Base-by-base conservation (phyloP, 2,888 invertebrate species). In the Drepanosiphum platanoidis region DNA sequence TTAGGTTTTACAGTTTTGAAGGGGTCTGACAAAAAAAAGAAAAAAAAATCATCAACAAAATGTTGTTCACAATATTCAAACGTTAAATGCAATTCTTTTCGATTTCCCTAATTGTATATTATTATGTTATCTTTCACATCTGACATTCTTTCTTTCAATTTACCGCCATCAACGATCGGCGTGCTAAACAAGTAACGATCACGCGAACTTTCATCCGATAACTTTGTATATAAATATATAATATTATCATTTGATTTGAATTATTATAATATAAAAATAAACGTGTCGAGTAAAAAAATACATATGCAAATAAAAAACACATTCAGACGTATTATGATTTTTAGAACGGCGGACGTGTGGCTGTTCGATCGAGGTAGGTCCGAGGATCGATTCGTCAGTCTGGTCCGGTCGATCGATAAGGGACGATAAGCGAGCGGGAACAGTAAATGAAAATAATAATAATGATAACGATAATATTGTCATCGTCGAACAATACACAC, bases 41-140 rank as follows among this genome's bases (percentile, higher is more conserved):
- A n/a, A 61, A 75, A 61, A 61, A 30, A 36, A 9, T n/a, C 9
- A 9, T n/a, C 9, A 27, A 61, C n/a, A 39, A 36, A 61, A 61
- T 77, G 15, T 30, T 30, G 61, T 27, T 30, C 64, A 30, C 30
- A 27, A 8, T 61, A 36, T 36, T 64, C 30, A 13, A n/a, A 5
- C 22, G 52, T 42, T 58, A 78, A 78, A 78, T 78, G 78, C 78
- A 64, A 42, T 3, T 30, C 1, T 75, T 64, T 78, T 78, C 22
- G 18, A 78, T 30, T 27, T 61, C 7, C 27, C 18, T 77, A 46
- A 18, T 18, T 4, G 13, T n/a, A 27, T 77, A 61, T 36, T 39
- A 36, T 61, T 30, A 3, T 27, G 64, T 30, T 36, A 36, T 30
- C n/a, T n/a, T n/a, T n/a, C n/a, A n/a, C n/a, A 64, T 30, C 30